phyloP scores from a whole-genome alignment of 2,113 vertebrate genomes.

The Gadus chalcogrammus region DNA sequence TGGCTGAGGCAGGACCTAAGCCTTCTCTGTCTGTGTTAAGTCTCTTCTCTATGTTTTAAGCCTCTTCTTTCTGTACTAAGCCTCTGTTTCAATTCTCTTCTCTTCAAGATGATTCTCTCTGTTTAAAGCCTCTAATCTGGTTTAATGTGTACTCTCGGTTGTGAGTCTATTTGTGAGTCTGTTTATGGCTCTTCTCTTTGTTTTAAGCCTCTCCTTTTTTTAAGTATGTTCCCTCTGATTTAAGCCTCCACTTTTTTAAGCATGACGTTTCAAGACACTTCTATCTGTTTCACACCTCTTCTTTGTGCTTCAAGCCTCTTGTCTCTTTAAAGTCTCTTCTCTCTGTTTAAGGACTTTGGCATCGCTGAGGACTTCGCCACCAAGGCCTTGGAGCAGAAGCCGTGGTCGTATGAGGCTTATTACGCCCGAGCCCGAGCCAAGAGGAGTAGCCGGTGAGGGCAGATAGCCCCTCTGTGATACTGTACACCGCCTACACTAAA shows the following conservation, averaged over 20 bases:
- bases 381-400: slow-evolving; percentile 94
- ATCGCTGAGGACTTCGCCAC: slow-evolving; percentile 97
- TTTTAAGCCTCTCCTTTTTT: neutral
- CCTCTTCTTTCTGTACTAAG: neutral
- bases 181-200: no score
- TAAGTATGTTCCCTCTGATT: neutral
- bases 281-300: neutral
- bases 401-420: slow-evolving; percentile 92
- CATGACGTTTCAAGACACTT: neutral
- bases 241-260: neutral
- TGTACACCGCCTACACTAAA: no score
- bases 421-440: slow-evolving; percentile 96
- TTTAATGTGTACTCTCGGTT: no score
- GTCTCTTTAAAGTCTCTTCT: neutral
- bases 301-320: neutral
- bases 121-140: neutral
- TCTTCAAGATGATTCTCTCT: no score
- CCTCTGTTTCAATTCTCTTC: neutral
- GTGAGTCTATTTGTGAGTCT: no score
- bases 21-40: no score
- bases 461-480: no score
- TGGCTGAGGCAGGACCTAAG: no score
- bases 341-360: slow-evolving; percentile 85
- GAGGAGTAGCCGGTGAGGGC: slow-evolving; percentile 92
- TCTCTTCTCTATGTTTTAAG: neutral